Percentiles rank a stretch among this genome's conserved stretches.
These are phyloP conservation scores for Nesidiocoris tenuis DNA, from an alignment of 2,888 invertebrate species.

Conservation along the genomic window DNA sequence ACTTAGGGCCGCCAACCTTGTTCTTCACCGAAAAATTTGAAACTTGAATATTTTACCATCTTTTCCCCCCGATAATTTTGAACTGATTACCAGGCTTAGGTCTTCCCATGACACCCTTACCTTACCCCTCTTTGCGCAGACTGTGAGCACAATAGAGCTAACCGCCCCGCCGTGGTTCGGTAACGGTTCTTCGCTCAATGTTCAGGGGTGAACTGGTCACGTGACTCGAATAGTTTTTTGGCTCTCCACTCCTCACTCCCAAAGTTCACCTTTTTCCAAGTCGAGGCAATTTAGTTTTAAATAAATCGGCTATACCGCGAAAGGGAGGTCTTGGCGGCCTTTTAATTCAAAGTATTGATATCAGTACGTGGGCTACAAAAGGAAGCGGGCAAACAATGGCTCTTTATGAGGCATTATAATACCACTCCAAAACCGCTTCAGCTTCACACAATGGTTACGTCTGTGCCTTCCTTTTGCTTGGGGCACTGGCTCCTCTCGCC, in stretches of 20 bases:
- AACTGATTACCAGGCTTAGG: too few relatives aligned
- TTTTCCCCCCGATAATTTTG: too few relatives aligned
- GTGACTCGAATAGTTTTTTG: slow-evolving; percentile 29
- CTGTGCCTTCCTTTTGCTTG: not conserved
- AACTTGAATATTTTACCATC: too few relatives aligned
- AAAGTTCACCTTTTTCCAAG: slow-evolving; percentile 13
- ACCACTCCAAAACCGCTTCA: slow-evolving; percentile 3
- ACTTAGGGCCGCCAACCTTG: too few relatives aligned
- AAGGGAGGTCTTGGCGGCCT: not conserved
- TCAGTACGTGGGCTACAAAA: slow-evolving; percentile 28
- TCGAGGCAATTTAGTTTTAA: slow-evolving; percentile 24
- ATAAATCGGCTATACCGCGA: too few relatives aligned
- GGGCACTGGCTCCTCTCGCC: not conserved
- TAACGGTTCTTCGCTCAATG: slow-evolving; percentile 23
- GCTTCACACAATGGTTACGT: not conserved
- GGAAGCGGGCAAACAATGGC: slow-evolving; percentile 19
- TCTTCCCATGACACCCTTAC: too few relatives aligned
- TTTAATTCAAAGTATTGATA: slow-evolving; percentile 32
- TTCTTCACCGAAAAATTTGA: too few relatives aligned
- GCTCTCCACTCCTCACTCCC: not conserved
- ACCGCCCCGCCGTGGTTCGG: not conserved
- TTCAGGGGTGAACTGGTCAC: slow-evolving; percentile 23
- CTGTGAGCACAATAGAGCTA: slow-evolving; percentile 21
- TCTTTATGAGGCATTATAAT: slow-evolving; percentile 22
- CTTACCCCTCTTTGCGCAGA: too few relatives aligned